Percentiles rank a stretch among this genome's conserved stretches.
These are phyloP conservation scores for Eriocheir sinensis DNA, from an alignment of 1,140 invertebrate species.

Conservation along the genomic window DNA sequence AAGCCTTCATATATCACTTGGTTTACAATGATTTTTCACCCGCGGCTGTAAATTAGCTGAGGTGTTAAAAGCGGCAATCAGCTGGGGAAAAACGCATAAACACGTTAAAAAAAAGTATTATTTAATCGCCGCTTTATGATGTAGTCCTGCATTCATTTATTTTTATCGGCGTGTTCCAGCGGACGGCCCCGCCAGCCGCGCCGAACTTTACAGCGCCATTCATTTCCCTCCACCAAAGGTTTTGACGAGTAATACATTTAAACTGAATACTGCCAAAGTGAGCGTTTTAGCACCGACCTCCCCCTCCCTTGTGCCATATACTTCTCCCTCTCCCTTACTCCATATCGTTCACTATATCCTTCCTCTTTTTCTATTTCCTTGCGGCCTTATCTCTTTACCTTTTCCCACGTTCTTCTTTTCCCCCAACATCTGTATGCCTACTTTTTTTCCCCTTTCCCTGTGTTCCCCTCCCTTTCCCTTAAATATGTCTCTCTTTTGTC, in stretches of 20 bases:
- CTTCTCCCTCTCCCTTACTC: no score
- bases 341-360: no score
- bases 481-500: no score
- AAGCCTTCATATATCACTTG: not conserved
- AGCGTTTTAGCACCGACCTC: not conserved
- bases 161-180: not conserved
- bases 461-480: not conserved
- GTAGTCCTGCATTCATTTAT: not conserved
- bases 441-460: not conserved
- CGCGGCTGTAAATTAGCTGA: not conserved
- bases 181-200: not conserved
- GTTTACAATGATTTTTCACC: not conserved
- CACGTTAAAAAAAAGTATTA: not conserved
- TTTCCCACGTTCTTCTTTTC: not conserved
- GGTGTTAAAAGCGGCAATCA: not conserved
- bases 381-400: no score
- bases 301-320: no score
- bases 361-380: no score
- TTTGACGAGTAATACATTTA: slow-evolving; percentile 16
- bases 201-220: not conserved
- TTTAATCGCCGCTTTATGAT: not conserved
- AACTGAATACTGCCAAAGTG: not conserved
- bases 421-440: not conserved
- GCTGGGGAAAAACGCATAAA: not conserved
- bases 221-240: not conserved